These are phyloP conservation scores for Macrosiphum euphorbiae DNA, from an alignment of 2,888 invertebrate genomes.

Conservation along the genomic window DNA sequence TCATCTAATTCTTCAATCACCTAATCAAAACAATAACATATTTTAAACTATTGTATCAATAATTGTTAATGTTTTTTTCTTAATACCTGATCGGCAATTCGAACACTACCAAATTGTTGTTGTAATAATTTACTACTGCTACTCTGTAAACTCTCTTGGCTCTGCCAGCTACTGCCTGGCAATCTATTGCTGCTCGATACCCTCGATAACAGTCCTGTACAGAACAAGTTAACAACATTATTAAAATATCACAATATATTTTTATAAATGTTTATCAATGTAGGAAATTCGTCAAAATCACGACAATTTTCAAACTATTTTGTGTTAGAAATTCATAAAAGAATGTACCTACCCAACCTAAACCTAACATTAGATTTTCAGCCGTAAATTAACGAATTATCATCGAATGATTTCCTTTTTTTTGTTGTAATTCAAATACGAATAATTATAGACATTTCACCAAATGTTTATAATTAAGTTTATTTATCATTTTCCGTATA, in stretches of 20 bases:
- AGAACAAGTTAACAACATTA: neutral
- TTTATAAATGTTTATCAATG: too few species aligned
- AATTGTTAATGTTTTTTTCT: neutral
- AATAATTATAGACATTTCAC: too few species aligned
- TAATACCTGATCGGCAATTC: constrained; percentile 52
- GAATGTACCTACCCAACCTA: too few species aligned
- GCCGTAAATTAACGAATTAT: too few species aligned
- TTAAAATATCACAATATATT: neutral
- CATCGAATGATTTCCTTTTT: too few species aligned
- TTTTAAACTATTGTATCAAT: neutral
- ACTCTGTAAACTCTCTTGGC: constrained; percentile 53
- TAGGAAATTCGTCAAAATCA: too few species aligned
- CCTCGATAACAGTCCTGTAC: constrained; percentile 24
- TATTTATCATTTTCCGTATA: too few species aligned
- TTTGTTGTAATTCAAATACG: too few species aligned
- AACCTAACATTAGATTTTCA: too few species aligned
- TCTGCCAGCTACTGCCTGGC: constrained; percentile 52
- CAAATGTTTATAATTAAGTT: too few species aligned
- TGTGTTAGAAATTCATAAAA: too few species aligned
- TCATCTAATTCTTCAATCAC: constrained; percentile 78
- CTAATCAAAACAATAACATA: constrained; percentile 70
- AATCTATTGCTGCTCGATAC: constrained; percentile 50
- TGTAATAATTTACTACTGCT: constrained; percentile 50
- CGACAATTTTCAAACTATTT: too few species aligned
- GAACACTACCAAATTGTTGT: constrained; percentile 58